Percentiles rank a stretch among this genome's conserved stretches.
These are phyloP conservation scores for Procambarus clarkii DNA, from an alignment of 1,140 invertebrate species.

Conservation along the genomic window DNA sequence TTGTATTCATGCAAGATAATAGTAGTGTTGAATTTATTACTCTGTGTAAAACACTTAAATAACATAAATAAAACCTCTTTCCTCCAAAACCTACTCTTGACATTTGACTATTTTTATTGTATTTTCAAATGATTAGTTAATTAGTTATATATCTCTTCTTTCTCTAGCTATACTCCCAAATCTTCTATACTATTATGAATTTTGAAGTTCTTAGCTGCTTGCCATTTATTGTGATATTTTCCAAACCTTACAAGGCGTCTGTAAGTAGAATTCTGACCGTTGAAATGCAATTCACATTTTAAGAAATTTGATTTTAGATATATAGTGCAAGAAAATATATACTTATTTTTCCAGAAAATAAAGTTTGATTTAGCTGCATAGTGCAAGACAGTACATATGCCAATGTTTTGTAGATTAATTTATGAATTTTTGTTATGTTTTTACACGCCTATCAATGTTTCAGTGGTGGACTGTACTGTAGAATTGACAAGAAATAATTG, in stretches of 20 bases:
- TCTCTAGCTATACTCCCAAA: slow-evolving; percentile 49
- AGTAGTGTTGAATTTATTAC: background rate
- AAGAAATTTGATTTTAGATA: slow-evolving; percentile 61
- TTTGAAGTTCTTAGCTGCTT: slow-evolving; percentile 67
- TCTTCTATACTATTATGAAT: slow-evolving; percentile 50
- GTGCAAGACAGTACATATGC: slow-evolving; percentile 49
- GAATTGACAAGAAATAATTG: slow-evolving; percentile 6
- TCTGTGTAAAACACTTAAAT: slow-evolving; percentile 15
- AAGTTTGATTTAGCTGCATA: slow-evolving; percentile 67
- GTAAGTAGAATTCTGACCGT: slow-evolving; percentile 69
- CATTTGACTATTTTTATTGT: slow-evolving; percentile 32
- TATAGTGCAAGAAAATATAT: slow-evolving; percentile 62
- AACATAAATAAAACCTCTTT: slow-evolving; percentile 12
- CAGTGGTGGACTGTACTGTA: slow-evolving; percentile 42
- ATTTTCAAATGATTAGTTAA: slow-evolving; percentile 48
- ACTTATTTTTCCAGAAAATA: slow-evolving; percentile 34
- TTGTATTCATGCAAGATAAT: background rate
- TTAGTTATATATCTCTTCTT: slow-evolving; percentile 33
- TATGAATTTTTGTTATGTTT: slow-evolving; percentile 17
- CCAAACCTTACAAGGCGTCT: slow-evolving; percentile 68
- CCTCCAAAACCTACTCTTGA: slow-evolving; percentile 25
- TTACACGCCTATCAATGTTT: slow-evolving; percentile 27
- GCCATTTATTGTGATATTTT: slow-evolving; percentile 70
- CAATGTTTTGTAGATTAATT: slow-evolving; percentile 22
- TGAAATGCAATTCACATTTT: slow-evolving; percentile 67